Evolutionary conservation across 1,140 invertebrate genomes (phyloP).

Genomic region (Sipha flava): DNA sequence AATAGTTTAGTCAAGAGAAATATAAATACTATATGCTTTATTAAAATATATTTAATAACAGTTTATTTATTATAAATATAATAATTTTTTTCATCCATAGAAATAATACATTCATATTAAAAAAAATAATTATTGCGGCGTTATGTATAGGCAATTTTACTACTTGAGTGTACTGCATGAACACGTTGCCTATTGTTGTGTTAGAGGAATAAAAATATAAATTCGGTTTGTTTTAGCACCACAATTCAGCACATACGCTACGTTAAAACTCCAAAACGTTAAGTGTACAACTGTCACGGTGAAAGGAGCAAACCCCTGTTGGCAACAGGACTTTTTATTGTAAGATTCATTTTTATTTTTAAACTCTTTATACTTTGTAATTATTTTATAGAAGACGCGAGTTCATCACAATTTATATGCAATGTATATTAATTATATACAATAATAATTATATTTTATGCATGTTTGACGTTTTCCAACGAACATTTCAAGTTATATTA

Average conservation of each 20-base stretch:
- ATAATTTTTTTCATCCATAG: no score
- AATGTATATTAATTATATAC: no score
- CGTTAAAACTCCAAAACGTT: constrained; percentile 93
- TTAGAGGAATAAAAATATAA: background rate
- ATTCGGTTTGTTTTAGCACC: constrained; percentile 48
- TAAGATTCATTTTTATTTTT: constrained; percentile 55
- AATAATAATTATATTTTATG: no score
- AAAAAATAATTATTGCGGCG: background rate
- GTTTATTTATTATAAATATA: no score
- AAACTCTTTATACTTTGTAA: background rate
- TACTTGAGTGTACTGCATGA: background rate
- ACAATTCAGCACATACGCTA: constrained; percentile 86
- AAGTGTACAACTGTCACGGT: constrained; percentile 95
- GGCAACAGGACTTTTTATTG: constrained; percentile 99
- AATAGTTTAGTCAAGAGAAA: no score
- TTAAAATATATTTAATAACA: no score
- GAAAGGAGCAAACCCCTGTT: constrained; percentile 87
- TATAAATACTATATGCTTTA: no score
- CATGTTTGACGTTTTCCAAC: no score
- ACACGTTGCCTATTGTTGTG: background rate
- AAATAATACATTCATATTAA: background rate
- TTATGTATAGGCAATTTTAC: background rate
- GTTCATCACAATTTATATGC: background rate
- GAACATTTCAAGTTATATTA: no score
- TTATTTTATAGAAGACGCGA: no score